Conservation (phyloP, 2,888 invertebrate genomes). For the Cinara cedri region DNA sequence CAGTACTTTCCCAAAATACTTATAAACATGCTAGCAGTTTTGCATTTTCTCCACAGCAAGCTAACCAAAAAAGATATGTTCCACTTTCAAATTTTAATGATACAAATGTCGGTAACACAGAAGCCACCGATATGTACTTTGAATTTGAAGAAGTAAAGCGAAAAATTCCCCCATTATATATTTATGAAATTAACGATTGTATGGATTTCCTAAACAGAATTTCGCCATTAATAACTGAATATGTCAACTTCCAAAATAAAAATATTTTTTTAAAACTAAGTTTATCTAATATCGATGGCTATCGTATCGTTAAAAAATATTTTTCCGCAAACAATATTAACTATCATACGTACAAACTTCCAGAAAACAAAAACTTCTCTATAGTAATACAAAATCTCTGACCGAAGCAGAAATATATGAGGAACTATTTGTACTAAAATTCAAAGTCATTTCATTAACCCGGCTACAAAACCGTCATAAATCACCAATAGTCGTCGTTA, state of each 20-base stretch:
- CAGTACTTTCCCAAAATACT: too few relatives aligned
- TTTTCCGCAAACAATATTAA: slow-evolving; percentile 3
- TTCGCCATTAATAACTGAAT: too few relatives aligned
- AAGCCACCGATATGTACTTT: too few relatives aligned
- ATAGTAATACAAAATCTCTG: slow-evolving; percentile 14
- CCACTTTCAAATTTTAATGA: slow-evolving; percentile 5
- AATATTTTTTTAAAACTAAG: slow-evolving; percentile 17
- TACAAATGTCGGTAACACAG: background rate
- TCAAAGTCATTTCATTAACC: background rate
- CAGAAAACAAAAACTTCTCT: background rate
- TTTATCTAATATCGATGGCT: background rate
- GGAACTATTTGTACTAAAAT: background rate
- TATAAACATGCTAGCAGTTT: too few relatives aligned
- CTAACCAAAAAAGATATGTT: background rate
- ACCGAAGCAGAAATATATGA: background rate
- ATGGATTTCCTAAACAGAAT: background rate
- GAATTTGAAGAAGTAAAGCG: too few relatives aligned
- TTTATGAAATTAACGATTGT: slow-evolving; percentile 13
- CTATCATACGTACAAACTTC: slow-evolving; percentile 16
- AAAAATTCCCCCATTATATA: background rate
- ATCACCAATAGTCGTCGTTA: background rate
- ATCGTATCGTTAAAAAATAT: background rate
- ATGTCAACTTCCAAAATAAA: too few relatives aligned
- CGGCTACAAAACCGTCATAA: slow-evolving; percentile 5
- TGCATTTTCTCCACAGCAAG: too few relatives aligned